Evolutionary conservation across 2,113 vertebrate species (phyloP).

Genomic region (Aspidoscelis tigris): DNA sequence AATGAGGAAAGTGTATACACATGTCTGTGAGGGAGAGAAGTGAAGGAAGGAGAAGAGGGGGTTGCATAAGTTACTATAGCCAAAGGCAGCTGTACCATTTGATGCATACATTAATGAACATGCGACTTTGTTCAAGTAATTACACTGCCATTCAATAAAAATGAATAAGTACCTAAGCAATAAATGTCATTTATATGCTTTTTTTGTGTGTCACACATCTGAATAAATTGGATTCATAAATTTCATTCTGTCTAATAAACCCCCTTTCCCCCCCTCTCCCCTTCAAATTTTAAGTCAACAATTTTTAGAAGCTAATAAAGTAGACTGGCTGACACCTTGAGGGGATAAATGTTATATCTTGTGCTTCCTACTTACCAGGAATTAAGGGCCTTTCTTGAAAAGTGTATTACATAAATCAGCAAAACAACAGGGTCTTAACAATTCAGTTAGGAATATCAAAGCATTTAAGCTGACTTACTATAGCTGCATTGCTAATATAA

Average conservation of each 20-base stretch:
- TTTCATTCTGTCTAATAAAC: conserved; percentile 23
- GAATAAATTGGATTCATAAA: conserved; percentile 31
- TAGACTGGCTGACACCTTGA: not conserved
- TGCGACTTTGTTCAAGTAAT: conserved; percentile 19
- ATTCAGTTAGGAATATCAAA: not conserved
- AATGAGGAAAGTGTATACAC: not conserved
- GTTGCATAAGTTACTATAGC: not conserved
- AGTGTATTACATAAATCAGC: conserved; percentile 14
- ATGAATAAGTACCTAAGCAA: conserved; percentile 9
- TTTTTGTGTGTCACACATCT: not conserved
- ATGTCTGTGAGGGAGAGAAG: not conserved
- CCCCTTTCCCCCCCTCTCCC: not conserved
- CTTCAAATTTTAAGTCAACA: not conserved
- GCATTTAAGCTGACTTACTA: not conserved
- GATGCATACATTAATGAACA: not conserved
- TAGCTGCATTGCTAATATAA: not conserved
- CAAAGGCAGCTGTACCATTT: conserved; percentile 21
- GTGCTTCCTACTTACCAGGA: not conserved
- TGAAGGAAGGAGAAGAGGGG: not conserved
- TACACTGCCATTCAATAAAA: conserved; percentile 37
- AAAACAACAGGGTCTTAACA: not conserved
- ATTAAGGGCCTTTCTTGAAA: conserved; percentile 16
- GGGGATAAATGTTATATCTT: not conserved
- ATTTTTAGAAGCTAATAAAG: not conserved
- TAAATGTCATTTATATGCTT: not conserved